Evolutionary conservation across 2,113 vertebrate species (phyloP), one percentile per base, ranked within the genome.

Genomic region (Notechis scutatus): DNA sequence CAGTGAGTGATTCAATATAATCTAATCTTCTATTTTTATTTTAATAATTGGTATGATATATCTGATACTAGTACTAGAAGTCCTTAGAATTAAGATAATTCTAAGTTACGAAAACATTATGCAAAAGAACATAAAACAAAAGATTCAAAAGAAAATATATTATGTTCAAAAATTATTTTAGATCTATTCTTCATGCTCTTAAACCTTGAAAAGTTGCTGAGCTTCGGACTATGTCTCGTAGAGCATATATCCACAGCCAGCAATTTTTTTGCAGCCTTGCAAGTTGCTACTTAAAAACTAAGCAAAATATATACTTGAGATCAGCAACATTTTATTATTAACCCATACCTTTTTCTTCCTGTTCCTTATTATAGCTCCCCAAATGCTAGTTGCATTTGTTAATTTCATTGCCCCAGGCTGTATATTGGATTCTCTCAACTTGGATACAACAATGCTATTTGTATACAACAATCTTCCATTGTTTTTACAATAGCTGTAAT

Each of bases 1-100:
- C 47, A 50, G 47, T 50, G 8, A 10, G 47, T 50, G 47, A 50
- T 50, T 50, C 47, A 50, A 85, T 94, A 50, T 61, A 87, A 85
- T 50, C 52, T 94, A 90, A 59, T 8, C 81, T 92, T 14, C 26
- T 88, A 92, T 92, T 42, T 95, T 93, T 52, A 54, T 8, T 64
- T 91, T 81, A 91, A 12, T 2, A 56, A 90, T 52, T 88, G 52
- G 74, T 54, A 0, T 0, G 3, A 93, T 88, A 94, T 1, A 34
- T 74, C 69, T 74, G n/a, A 95, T 91, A 87, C 8, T 29, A 94
- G n/a, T 9, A 11, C 56, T 56, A 10, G 57, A 0, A 14, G 21
- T 11, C 15, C 89, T 89, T 52, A 26, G 4, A 91, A n/a, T 1
- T 93, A 34, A 93, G 92, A 59, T 69, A 92, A 47, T 87, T 20